Evolutionary conservation across 2,888 invertebrate genomes (phyloP).

Genomic region (Serripes groenlandicus): DNA sequence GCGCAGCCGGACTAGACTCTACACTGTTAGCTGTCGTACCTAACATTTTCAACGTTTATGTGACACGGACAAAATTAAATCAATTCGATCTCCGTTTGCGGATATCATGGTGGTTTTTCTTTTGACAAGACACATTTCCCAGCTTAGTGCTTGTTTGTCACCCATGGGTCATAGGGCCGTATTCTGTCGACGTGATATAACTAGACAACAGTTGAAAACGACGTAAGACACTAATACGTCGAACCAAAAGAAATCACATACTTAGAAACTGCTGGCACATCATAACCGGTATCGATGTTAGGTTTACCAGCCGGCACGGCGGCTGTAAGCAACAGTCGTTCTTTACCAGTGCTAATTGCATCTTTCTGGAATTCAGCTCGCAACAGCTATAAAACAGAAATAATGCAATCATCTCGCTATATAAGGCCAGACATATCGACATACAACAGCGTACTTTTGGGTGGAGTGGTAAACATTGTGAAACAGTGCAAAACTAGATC

Average conservation of each 20-base stretch:
- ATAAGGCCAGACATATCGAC: too few relatives aligned
- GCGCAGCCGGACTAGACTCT: too few relatives aligned
- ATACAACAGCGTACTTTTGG: too few relatives aligned
- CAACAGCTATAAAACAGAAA: not conserved
- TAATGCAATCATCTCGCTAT: too few relatives aligned
- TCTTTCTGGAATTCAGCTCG: not conserved
- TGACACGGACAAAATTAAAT: not conserved
- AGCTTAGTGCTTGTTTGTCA: too few relatives aligned
- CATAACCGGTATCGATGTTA: conserved; percentile 71
- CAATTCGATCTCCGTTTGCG: not conserved
- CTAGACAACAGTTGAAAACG: not conserved
- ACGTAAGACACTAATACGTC: not conserved
- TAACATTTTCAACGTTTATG: too few relatives aligned
- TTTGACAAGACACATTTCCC: not conserved
- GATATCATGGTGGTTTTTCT: not conserved
- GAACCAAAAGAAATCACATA: conserved; percentile 26
- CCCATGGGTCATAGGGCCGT: too few relatives aligned
- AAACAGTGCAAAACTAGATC: too few relatives aligned
- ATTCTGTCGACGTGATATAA: not conserved
- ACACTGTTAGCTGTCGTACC: too few relatives aligned
- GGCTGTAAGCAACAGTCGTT: conserved; percentile 72
- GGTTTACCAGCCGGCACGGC: conserved; percentile 76
- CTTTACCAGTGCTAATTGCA: conserved; percentile 39
- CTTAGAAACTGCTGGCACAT: conserved; percentile 60
- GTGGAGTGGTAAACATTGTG: too few relatives aligned